Evolutionary conservation across 1,140 invertebrate species (phyloP), one percentile per base, ranked within the genome.

Genomic region (Carposina sasakii): DNA sequence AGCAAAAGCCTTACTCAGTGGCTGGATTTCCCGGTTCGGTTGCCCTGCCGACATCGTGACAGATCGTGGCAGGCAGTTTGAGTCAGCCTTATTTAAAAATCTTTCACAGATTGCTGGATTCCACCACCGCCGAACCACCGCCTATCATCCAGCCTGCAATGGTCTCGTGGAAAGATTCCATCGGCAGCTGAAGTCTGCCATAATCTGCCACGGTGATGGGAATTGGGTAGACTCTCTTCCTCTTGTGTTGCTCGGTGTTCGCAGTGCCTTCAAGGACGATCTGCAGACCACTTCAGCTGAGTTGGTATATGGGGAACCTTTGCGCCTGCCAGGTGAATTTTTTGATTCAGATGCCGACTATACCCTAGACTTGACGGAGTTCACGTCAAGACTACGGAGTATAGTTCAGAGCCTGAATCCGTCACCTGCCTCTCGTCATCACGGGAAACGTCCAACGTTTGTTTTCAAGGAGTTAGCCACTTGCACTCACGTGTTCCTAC

Each of bases 301-400:
- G 31, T 41, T 79, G 22, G 45, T 84, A 0, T 84, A 67, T 39
- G 81, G 79, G 0, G 58, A 54, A 12, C 43, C 65, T 0, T 36
- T 85, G 0, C 52, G 71, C 0, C 39, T 83, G 0, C 74, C 82
- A 3, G 67, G 66, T 0, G 70, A 82, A 58, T 68, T 81, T 37
- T 57, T 83, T 16, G 22, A 23, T 3, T 22, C 33, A 2, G 16
- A 13, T 10, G 16, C 33, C 16, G 16, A 13, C 33, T 9, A 36
- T 19, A 16, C 33, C 12, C n/a, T 19, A 8, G 16, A 36, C 16
- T 16, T 36, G 16, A 3, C 33, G 16, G 33, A 36, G 2, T 36
- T 36, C 16, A 36, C 33, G n/a, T 16, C n/a, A 16, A 13, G 33
- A 16, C 33, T 16, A 19, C 33, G 33, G 15, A 10, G 16, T 16